A percentile compares a stretch with the other conserved stretches of the same genome.
These are phyloP conservation scores for Syngnathoides biaculeatus DNA, from an alignment of 2,113 vertebrate genomes.

Conservation along the genomic window DNA sequence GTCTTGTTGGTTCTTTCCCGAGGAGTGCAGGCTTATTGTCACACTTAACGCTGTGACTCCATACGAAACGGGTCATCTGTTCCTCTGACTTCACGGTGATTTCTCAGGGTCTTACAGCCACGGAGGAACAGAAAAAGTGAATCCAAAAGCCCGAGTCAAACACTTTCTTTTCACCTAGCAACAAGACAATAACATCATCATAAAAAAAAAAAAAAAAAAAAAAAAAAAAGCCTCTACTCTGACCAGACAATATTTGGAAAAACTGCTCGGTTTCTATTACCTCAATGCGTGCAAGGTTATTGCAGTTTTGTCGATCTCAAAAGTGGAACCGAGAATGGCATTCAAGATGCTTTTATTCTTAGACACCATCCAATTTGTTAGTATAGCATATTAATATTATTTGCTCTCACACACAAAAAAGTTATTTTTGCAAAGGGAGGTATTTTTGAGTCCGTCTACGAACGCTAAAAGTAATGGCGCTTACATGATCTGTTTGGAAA, in stretches of 20 bases:
- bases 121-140: slow-evolving; percentile 26
- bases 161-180: slow-evolving; percentile 32
- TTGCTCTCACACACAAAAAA: background rate
- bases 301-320: background rate
- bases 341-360: background rate
- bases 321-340: background rate
- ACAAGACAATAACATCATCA: slow-evolving; percentile 22
- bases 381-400: background rate
- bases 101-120: background rate
- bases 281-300: background rate
- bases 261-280: background rate
- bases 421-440: background rate
- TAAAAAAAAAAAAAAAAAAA: background rate
- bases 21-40: background rate
- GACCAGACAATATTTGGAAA: background rate
- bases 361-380: background rate
- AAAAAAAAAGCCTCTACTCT: background rate
- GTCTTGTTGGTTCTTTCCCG: background rate
- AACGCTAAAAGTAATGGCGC: background rate
- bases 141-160: slow-evolving; percentile 19
- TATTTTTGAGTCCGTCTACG: background rate
- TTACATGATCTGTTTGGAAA: slow-evolving; percentile 3
- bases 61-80: background rate
- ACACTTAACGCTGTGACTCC: too few species aligned
- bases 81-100: background rate